Percentiles rank a stretch among this genome's conserved stretches.
Evolutionary conservation across 2,888 invertebrate species (phyloP).

Genomic region (Papilio protenor): DNA sequence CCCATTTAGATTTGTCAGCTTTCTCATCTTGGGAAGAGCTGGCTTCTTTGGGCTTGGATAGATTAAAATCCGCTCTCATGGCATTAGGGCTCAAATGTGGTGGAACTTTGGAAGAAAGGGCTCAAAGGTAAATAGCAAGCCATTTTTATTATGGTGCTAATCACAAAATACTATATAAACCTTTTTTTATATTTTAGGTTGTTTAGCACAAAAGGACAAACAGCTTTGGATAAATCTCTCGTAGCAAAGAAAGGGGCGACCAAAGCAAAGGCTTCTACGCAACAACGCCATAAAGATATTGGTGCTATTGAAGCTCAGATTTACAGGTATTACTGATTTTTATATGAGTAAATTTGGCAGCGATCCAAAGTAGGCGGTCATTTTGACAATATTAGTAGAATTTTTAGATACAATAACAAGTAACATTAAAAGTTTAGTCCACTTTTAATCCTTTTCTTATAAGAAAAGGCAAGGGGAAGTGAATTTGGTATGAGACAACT

Average conservation of each 20-base stretch:
- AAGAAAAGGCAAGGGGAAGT: no score
- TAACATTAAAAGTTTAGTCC: no score
- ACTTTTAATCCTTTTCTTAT: no score
- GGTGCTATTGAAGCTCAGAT: conserved; percentile 95
- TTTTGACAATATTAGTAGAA: no score
- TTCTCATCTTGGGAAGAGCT: conserved; percentile 99
- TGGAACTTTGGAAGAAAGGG: conserved; percentile 98
- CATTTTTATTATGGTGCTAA: neutral
- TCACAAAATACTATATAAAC: neutral
- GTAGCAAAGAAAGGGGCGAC: conserved; percentile 95
- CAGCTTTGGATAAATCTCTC: conserved; percentile 94
- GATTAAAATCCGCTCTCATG: conserved; percentile 98
- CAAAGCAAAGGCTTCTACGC: conserved; percentile 79
- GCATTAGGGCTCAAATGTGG: conserved; percentile 99
- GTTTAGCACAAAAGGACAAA: conserved; percentile 97
- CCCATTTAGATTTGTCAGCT: conserved; percentile 98
- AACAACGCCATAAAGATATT: conserved; percentile 92
- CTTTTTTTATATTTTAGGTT: conserved; percentile 75
- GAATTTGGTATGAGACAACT: no score
- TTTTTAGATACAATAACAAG: no score
- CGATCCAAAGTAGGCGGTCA: no score
- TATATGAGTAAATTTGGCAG: neutral
- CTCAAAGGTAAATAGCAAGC: conserved; percentile 87
- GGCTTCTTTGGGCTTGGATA: conserved; percentile 97
- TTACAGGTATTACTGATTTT: conserved; percentile 84